phyloP scores from a whole-genome alignment of 2,888 invertebrate genomes.

The Halictus quadricinctus region DNA sequence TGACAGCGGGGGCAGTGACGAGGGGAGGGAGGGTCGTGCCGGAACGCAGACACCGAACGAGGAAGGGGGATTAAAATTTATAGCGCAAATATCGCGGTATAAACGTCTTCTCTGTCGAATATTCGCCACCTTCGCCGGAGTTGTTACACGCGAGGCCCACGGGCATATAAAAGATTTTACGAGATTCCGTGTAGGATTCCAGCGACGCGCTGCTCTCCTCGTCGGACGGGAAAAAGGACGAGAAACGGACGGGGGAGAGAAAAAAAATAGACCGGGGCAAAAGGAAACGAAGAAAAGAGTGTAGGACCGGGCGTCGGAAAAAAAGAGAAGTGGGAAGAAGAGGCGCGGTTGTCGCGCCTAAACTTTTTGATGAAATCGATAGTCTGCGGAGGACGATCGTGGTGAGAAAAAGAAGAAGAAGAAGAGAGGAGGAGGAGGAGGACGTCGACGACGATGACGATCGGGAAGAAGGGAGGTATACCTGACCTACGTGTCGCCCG shows the following conservation, averaged over 20 bases:
- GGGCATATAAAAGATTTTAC: constrained; percentile 53
- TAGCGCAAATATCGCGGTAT: constrained; percentile 49
- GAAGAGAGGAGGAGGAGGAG: constrained; percentile 1
- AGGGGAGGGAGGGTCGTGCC: too few relatives aligned
- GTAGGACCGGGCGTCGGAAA: not conserved
- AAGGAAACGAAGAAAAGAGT: not conserved
- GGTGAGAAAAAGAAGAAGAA: not conserved
- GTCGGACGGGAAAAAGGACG: not conserved
- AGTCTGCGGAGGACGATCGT: constrained; percentile 32
- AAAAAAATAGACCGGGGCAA: not conserved
- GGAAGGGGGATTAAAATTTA: constrained; percentile 52
- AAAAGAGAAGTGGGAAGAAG: not conserved
- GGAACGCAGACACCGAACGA: not conserved
- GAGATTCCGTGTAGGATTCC: constrained; percentile 40
- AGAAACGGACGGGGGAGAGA: not conserved
- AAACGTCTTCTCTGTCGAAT: constrained; percentile 50
- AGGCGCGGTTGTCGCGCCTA: constrained; percentile 26
- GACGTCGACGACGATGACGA: constrained; percentile 32
- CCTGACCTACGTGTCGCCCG: constrained; percentile 54
- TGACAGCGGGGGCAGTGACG: not conserved
- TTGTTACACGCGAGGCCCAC: constrained; percentile 39
- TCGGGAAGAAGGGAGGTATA: not conserved
- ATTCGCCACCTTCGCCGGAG: constrained; percentile 40
- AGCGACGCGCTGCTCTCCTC: not conserved
- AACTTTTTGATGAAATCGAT: constrained; percentile 61